phyloP scores from a whole-genome alignment of 53 echinoderm and acorn worm species.

The Holothuria leucospilota region DNA sequence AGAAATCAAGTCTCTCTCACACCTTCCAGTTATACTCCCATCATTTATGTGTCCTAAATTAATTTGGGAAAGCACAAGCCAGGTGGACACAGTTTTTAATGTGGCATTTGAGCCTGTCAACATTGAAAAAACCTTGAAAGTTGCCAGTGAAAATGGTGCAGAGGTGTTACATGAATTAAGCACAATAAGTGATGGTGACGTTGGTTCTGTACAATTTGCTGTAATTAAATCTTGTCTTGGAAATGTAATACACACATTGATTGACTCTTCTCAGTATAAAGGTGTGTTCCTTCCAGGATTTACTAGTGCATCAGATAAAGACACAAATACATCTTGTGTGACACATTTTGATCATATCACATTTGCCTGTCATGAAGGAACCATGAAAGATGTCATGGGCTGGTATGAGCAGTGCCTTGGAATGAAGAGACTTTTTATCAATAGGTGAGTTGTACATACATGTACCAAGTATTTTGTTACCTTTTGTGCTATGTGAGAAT shows the following conservation, averaged over 20 bases:
- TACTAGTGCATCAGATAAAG: not conserved
- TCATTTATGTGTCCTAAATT: not conserved
- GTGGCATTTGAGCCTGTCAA: constrained; percentile 85
- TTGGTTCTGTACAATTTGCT: constrained; percentile 71
- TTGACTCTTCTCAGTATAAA: constrained; percentile 69
- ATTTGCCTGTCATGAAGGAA: constrained; percentile 78
- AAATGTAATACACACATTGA: constrained; percentile 82
- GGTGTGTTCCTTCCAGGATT: constrained; percentile 91
- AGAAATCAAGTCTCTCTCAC: not conserved
- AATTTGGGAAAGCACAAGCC: not conserved
- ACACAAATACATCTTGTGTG: not conserved
- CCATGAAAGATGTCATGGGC: constrained; percentile 65
- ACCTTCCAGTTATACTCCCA: not conserved
- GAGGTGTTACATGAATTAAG: constrained; percentile 67
- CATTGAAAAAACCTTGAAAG: constrained; percentile 60
- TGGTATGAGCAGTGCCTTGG: constrained; percentile 95
- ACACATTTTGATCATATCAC: constrained; percentile 95
- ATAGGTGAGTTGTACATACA: constrained; percentile 59
- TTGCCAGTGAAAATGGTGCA: constrained; percentile 70
- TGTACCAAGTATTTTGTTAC: not conserved
- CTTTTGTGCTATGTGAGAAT: too few relatives aligned
- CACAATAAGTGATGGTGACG: constrained; percentile 49
- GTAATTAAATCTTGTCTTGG: constrained; percentile 88
- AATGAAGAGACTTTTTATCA: constrained; percentile 83
- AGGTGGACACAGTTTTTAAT: constrained; percentile 80